These are phyloP conservation scores for Heliconius hewitsoni DNA, from an alignment of 1,140 invertebrate genomes.

Conservation along the genomic window DNA sequence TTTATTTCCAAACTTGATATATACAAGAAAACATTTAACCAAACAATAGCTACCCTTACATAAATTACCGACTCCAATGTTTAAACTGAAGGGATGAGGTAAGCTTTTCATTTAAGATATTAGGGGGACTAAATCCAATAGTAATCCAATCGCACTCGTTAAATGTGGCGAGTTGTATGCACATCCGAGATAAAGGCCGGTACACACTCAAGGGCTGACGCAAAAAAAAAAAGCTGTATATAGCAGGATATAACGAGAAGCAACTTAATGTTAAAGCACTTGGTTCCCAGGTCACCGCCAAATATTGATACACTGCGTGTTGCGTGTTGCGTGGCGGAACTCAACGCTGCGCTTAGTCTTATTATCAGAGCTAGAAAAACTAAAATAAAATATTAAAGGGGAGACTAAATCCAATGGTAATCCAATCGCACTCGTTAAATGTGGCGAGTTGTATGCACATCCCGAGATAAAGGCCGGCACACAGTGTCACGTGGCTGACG, in stretches of 20 bases:
- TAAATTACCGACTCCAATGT: conserved; percentile 5
- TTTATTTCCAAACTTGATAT: neutral
- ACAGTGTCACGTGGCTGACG: conserved; percentile 63
- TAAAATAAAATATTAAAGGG: conserved; percentile 38
- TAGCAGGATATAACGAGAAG: too few species aligned
- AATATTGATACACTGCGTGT: too few species aligned
- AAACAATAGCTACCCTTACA: conserved; percentile 1
- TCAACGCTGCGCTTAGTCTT: too few species aligned
- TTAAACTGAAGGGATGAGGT: conserved; percentile 8
- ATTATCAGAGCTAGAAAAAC: too few species aligned
- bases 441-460: conserved; percentile 71
- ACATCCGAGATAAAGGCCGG: conserved; percentile 66
- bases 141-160: conserved; percentile 72
- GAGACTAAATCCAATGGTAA: conserved; percentile 52
- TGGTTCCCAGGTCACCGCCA: too few species aligned
- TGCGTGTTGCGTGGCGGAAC: too few species aligned
- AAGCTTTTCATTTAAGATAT: conserved; percentile 45
- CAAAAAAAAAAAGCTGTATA: too few species aligned
- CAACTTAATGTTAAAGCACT: too few species aligned
- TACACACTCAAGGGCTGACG: too few species aligned
- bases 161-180: conserved; percentile 67
- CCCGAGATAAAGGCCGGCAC: conserved; percentile 62
- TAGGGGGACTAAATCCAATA: conserved; percentile 44
- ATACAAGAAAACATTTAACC: neutral
- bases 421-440: conserved; percentile 69